Conservation (phyloP, 53 echinoderm and acorn worm species). For the Stichopus horrens region DNA sequence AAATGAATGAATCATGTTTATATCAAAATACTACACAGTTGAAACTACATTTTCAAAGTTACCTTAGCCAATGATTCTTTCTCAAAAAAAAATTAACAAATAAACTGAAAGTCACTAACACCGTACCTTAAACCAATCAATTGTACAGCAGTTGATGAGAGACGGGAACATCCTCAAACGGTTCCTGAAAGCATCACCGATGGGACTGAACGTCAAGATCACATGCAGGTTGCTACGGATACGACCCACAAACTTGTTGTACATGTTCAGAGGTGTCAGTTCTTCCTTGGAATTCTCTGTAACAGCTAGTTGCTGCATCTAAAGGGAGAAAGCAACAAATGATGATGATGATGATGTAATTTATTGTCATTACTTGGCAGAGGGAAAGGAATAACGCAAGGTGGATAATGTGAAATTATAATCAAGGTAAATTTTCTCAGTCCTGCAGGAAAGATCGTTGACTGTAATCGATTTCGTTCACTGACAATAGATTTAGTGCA, state of each 20-base stretch:
- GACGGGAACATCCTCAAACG: conserved; percentile 94
- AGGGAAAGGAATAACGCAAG: too few relatives aligned
- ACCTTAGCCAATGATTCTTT: background rate
- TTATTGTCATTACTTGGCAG: too few relatives aligned
- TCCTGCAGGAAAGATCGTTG: too few relatives aligned
- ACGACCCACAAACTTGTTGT: conserved; percentile 87
- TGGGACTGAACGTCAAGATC: conserved; percentile 92
- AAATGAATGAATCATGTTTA: background rate
- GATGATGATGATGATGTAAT: too few relatives aligned
- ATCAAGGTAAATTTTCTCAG: too few relatives aligned
- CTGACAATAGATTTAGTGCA: too few relatives aligned
- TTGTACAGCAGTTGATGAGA: conserved; percentile 97
- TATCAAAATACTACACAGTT: background rate
- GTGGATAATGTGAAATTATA: too few relatives aligned
- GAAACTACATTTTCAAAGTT: background rate
- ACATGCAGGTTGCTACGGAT: conserved; percentile 88
- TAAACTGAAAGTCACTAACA: background rate
- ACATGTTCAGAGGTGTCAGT: conserved; percentile 97
- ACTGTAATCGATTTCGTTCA: too few relatives aligned
- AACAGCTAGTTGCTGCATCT: conserved; percentile 95
- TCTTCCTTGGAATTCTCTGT: conserved; percentile 87
- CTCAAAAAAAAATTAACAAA: background rate
- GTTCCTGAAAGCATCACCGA: conserved; percentile 96
- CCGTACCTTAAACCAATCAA: conserved; percentile 92
- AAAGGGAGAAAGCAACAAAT: background rate